These are phyloP conservation scores for Bombus waltoni DNA, from an alignment of 1,140 invertebrate species.

Conservation along the genomic window DNA sequence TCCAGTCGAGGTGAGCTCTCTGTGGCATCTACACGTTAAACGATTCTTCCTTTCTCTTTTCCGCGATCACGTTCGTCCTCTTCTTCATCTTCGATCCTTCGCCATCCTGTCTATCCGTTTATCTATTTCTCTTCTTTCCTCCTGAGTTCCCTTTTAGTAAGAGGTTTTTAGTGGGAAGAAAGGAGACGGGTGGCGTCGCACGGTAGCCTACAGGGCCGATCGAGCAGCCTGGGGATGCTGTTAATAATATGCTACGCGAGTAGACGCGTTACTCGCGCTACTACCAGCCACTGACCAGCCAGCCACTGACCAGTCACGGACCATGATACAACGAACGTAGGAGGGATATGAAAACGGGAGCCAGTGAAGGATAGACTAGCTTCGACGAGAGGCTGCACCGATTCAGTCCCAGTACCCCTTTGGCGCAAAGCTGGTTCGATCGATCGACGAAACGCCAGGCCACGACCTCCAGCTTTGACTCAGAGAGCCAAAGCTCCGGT, in stretches of 20 bases:
- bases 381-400: conserved; percentile 43
- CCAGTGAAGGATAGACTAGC: background rate
- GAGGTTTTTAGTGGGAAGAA: background rate
- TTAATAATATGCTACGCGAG: conserved; percentile 73
- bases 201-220: conserved; percentile 64
- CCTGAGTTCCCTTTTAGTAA: background rate
- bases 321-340: background rate
- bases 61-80: conserved; percentile 15
- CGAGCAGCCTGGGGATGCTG: conserved; percentile 60
- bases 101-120: conserved; percentile 12
- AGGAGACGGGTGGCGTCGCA: conserved; percentile 43
- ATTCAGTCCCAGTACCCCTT: background rate
- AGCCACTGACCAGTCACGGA: background rate
- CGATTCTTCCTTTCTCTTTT: conserved; percentile 41
- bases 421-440: conserved; percentile 30
- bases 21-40: conserved; percentile 30
- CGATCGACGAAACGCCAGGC: conserved; percentile 50
- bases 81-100: conserved; percentile 1
- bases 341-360: conserved; percentile 53
- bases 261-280: conserved; percentile 68
- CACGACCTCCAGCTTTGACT: conserved; percentile 59
- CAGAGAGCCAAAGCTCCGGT: too few relatives aligned
- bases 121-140: conserved; percentile 20
- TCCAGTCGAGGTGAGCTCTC: background rate
- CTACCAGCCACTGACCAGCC: conserved; percentile 55